phyloP scores from a whole-genome alignment of 2,113 vertebrate genomes.

The Myotis davidii region DNA sequence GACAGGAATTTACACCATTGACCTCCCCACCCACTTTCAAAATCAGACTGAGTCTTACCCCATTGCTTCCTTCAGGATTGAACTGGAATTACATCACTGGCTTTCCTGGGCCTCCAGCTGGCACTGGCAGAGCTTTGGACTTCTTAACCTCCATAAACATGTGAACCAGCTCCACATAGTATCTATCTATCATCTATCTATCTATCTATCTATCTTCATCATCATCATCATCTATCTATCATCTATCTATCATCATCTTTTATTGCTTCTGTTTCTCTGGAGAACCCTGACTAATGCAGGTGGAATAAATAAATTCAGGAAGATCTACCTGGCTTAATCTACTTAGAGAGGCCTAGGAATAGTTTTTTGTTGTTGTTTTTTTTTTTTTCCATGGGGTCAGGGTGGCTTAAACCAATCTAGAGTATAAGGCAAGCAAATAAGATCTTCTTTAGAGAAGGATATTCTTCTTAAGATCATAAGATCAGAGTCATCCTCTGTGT shows the following conservation, averaged over 20 bases:
- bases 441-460: background rate
- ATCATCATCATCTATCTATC: too few species aligned
- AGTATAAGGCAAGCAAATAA: background rate
- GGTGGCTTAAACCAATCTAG: background rate
- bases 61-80: background rate
- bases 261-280: background rate
- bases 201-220: background rate
- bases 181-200: background rate
- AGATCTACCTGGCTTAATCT: background rate
- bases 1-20: background rate
- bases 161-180: background rate
- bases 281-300: background rate
- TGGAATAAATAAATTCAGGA: background rate
- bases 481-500: background rate
- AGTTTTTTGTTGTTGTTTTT: too few species aligned
- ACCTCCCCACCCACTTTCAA: background rate
- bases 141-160: background rate
- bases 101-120: background rate
- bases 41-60: background rate
- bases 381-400: background rate
- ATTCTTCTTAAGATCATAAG: background rate
- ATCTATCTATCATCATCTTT: background rate
- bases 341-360: background rate
- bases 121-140: background rate
- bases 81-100: background rate